phyloP scores from a whole-genome alignment of 2,888 invertebrate genomes.

The Orthonychiurus folsomi region DNA sequence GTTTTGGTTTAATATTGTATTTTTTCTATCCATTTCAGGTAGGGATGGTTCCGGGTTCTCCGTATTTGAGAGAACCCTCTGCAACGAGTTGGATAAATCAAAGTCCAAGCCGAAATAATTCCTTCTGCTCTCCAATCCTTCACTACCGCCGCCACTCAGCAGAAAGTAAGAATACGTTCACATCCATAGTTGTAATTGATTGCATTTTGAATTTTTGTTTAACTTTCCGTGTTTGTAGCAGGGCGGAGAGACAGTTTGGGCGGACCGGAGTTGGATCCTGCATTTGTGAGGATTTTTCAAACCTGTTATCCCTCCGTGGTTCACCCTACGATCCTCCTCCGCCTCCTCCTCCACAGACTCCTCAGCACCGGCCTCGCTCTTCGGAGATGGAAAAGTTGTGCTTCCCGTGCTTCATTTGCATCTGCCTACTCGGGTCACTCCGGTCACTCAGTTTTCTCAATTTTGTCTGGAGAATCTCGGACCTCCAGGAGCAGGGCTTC shows the following conservation, averaged over 20 bases:
- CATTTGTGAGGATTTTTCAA: slow-evolving; percentile 44
- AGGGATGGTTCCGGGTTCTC: slow-evolving; percentile 36
- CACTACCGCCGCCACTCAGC: slow-evolving; percentile 39
- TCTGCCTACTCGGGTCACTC: slow-evolving; percentile 42
- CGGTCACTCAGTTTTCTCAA: slow-evolving; percentile 41
- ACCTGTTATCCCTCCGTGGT: slow-evolving; percentile 49
- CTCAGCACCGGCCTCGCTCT: slow-evolving; percentile 50
- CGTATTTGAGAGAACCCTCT: slow-evolving; percentile 38
- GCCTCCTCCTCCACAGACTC: slow-evolving; percentile 51
- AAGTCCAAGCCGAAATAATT: slow-evolving; percentile 35
- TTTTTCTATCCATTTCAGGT: slow-evolving; percentile 19
- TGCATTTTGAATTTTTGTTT: background rate
- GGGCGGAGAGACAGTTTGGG: slow-evolving; percentile 39
- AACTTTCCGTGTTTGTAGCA: slow-evolving; percentile 13
- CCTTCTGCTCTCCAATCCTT: slow-evolving; percentile 31
- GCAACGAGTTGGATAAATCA: slow-evolving; percentile 38
- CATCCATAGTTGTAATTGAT: background rate
- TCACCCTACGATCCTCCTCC: slow-evolving; percentile 50
- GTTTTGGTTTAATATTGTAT: no score
- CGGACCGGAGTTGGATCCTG: slow-evolving; percentile 41
- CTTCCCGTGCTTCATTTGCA: slow-evolving; percentile 47
- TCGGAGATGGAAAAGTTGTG: slow-evolving; percentile 46
- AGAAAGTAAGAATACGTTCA: slow-evolving; percentile 31
- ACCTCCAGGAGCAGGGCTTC: slow-evolving; percentile 45
- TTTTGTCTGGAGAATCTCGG: slow-evolving; percentile 42